phyloP scores from a whole-genome alignment of 2,113 vertebrate genomes.

The Oreochromis niloticus region DNA sequence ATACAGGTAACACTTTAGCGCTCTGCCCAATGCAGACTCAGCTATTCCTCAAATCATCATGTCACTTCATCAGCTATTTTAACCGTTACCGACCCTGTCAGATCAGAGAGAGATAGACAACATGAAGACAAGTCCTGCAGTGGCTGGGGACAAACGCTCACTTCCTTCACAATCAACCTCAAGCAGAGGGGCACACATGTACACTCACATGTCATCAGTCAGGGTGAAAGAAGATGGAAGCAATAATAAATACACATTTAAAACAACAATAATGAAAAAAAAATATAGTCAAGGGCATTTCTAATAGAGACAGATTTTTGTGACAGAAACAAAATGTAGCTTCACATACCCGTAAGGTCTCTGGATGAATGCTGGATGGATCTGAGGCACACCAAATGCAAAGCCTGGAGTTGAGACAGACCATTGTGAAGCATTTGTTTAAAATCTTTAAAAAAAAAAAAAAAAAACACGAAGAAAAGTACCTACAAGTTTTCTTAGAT shows the following conservation, averaged over 20 bases:
- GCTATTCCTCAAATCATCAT: slow-evolving; percentile 96
- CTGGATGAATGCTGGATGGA: slow-evolving; percentile 94
- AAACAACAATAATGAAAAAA: neutral
- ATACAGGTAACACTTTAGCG: slow-evolving; percentile 91
- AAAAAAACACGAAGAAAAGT: neutral
- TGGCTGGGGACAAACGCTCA: slow-evolving; percentile 33
- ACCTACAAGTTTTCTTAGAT: neutral
- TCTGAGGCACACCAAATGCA: slow-evolving; percentile 92
- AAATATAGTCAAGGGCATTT: neutral
- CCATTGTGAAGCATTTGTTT: neutral
- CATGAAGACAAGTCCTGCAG: slow-evolving; percentile 84
- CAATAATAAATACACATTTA: slow-evolving; percentile 28
- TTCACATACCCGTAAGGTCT: slow-evolving; percentile 91
- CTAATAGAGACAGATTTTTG: neutral
- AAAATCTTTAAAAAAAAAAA: neutral
- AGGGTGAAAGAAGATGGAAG: slow-evolving; percentile 14
- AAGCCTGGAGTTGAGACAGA: slow-evolving; percentile 79
- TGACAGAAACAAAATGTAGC: neutral
- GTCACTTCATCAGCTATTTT: slow-evolving; percentile 87
- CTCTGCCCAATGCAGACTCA: slow-evolving; percentile 92
- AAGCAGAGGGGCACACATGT: slow-evolving; percentile 43
- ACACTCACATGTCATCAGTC: slow-evolving; percentile 57
- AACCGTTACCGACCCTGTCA: slow-evolving; percentile 97
- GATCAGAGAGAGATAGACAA: slow-evolving; percentile 98
- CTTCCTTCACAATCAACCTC: slow-evolving; percentile 63